These are phyloP conservation scores for Oostethus manadensis DNA, from an alignment of 2,113 vertebrate genomes.

Conservation along the genomic window DNA sequence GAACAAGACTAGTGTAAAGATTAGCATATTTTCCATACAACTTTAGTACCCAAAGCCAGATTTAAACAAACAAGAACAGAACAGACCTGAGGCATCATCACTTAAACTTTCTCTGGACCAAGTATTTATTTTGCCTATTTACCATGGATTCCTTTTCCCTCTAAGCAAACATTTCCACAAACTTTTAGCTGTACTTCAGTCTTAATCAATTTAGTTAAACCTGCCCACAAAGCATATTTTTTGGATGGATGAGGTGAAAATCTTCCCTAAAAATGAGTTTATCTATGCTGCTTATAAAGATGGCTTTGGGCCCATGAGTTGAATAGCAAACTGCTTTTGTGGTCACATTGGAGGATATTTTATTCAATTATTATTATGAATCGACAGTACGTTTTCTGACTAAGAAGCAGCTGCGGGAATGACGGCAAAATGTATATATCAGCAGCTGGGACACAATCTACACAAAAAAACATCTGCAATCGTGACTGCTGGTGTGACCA, in stretches of 20 bases:
- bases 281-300: conserved; percentile 32
- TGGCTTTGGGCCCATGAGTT: conserved; percentile 12
- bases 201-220: conserved; percentile 59
- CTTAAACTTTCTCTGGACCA: conserved; percentile 42
- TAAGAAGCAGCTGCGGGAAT: no score
- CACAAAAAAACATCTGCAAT: no score
- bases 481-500: no score
- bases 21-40: conserved; percentile 47
- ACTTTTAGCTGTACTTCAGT: conserved; percentile 33
- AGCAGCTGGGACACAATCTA: no score
- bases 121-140: conserved; percentile 24
- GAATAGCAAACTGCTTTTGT: conserved; percentile 17
- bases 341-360: conserved; percentile 19
- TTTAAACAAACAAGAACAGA: conserved; percentile 41
- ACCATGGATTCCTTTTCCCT: conserved; percentile 13
- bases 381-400: neutral
- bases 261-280: conserved; percentile 38
- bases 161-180: conserved; percentile 36
- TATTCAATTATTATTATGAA: conserved; percentile 14
- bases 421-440: no score
- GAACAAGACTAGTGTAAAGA: conserved; percentile 17
- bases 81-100: conserved; percentile 43
- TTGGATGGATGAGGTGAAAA: conserved; percentile 31
- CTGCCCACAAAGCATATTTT: conserved; percentile 35
- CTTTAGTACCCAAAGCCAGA: conserved; percentile 27